Evolutionary conservation across 2,797 vertebrate species (phyloP), one percentile per base, ranked within the genome.

Genomic region (Brachyrhaphis roseni): DNA sequence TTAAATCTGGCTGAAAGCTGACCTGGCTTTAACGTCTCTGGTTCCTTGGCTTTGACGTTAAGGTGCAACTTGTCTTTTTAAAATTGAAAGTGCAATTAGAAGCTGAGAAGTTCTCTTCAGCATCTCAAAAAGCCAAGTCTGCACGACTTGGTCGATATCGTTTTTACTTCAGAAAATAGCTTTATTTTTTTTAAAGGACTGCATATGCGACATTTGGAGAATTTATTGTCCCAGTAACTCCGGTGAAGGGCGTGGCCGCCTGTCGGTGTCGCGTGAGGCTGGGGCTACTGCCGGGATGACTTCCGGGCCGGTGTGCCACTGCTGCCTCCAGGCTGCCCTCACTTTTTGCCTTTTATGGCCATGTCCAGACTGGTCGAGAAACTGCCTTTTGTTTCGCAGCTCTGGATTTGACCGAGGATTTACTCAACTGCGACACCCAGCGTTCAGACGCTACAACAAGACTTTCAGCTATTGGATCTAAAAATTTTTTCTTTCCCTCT

Each of bases 301-400:
- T 87, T 84, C 82, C 86, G 86, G 91, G 76, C 87, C 87, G 88
- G 86, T 84, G 75, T 77, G 84, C 78, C 77, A 7, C 66, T 43
- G 39, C 72, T 47, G 80, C 70, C 88, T 89, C 62, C 46, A 51
- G 59, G 20, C 76, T 43, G 43, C 15, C 57, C 93, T 87, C 90
- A 88, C 95, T 93, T 95, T 53, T 98, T 97, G 91, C 98, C 98
- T 96, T 98, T 98, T 98, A 98, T 97, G 98, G 98, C 92, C 95
- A 97, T 95, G 93, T 88, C 84, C 90, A 90, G 91, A 86, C 91
- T 87, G 80, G 82, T 74, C 87, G 66, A 93, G 93, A 93, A 94
- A 88, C 94, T 93, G 96, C 95, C 96, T 97, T 71, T 97, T 98
- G 90, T 97, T 97, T 95, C 88, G 49, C 57, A 20, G 41, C 76